A percentile compares a stretch with the other conserved stretches of the same genome.
Conservation (phyloP, 2,113 vertebrate genomes). For the Miniopterus natalensis region DNA sequence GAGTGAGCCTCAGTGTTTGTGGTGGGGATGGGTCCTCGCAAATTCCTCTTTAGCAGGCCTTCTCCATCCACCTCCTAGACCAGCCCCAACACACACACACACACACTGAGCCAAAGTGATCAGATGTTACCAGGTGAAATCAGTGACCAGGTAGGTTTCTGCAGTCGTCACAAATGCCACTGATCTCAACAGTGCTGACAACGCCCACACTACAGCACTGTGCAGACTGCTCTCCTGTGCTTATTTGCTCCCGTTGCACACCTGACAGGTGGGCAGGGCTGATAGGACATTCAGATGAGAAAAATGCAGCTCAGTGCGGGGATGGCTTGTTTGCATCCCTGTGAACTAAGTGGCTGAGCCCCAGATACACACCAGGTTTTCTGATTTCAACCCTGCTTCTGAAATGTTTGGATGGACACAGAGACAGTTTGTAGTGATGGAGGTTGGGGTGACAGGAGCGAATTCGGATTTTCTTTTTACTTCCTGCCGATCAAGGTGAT, state of each 20-base stretch:
- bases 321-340: neutral
- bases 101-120: neutral
- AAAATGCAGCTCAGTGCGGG: neutral
- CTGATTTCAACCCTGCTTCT: neutral
- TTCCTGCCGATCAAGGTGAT: neutral
- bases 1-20: constrained; percentile 14
- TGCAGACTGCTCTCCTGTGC: neutral
- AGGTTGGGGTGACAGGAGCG: rapidly evolving
- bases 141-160: neutral
- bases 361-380: neutral
- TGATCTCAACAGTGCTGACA: neutral
- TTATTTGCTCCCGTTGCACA: neutral
- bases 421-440: neutral
- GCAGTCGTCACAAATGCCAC: neutral
- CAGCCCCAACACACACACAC: neutral
- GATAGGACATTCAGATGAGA: neutral
- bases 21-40: neutral
- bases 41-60: neutral
- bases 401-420: neutral
- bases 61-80: neutral
- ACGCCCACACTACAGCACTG: rapidly evolving
- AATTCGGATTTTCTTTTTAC: neutral
- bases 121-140: neutral
- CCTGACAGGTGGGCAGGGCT: neutral
- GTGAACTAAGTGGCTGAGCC: neutral